A percentile compares a stretch with the other conserved stretches of the same genome.
Evolutionary conservation across 2,888 invertebrate species (phyloP).

Genomic region (Tetragonula carbonaria): DNA sequence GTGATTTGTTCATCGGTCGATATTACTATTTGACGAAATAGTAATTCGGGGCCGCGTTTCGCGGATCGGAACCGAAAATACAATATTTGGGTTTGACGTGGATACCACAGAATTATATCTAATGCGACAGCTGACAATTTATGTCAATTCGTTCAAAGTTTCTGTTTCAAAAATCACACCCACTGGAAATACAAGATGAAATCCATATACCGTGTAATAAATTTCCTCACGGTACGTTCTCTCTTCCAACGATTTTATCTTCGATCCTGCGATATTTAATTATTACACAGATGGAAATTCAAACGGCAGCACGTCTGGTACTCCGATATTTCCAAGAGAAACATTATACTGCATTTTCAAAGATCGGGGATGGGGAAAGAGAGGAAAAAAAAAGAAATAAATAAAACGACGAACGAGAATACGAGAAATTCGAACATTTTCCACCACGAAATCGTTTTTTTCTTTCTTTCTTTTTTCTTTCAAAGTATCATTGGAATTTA

Average conservation of each 20-base stretch:
- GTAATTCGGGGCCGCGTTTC: neutral
- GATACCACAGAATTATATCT: constrained; percentile 13
- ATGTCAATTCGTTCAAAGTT: constrained; percentile 1
- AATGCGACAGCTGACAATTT: constrained; percentile 4
- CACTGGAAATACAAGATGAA: neutral
- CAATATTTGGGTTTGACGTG: constrained; percentile 21
- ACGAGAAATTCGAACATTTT: neutral
- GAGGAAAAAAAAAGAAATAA: neutral
- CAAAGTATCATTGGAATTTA: neutral
- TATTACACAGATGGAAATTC: neutral
- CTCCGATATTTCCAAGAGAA: neutral
- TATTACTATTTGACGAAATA: constrained; percentile 6
- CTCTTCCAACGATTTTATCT: neutral
- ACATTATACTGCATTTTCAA: neutral
- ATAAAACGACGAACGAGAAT: neutral
- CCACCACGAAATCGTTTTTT: neutral
- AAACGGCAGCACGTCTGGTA: neutral
- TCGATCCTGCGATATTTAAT: neutral
- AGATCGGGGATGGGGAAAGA: neutral
- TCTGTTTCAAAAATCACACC: neutral
- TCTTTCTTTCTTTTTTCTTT: no score
- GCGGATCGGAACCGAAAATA: neutral
- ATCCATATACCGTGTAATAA: neutral
- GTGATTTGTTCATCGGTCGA: neutral
- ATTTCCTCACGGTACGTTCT: neutral